phyloP scores from a whole-genome alignment of 2,797 vertebrate species.

The Ficedula albicollis region DNA sequence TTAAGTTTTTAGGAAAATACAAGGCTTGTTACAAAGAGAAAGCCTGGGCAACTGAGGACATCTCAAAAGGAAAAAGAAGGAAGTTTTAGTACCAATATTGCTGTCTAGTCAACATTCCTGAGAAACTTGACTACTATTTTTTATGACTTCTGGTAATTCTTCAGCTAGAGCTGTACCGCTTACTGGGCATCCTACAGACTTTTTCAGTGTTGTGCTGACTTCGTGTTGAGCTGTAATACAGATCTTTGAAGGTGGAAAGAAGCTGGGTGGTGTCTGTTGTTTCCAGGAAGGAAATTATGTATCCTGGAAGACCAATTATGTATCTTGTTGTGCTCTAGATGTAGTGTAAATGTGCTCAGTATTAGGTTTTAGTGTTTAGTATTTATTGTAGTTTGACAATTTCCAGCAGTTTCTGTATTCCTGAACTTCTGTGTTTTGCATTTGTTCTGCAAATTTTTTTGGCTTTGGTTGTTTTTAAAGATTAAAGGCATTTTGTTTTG shows the following conservation, averaged over 20 bases:
- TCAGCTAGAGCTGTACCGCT: neutral
- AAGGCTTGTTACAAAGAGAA: neutral
- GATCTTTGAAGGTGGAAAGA: neutral
- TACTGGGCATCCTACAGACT: neutral
- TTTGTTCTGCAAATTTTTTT: neutral
- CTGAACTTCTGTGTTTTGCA: neutral
- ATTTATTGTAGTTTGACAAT: neutral
- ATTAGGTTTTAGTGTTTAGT: neutral
- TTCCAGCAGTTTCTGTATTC: neutral
- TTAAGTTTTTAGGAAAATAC: slow-evolving; percentile 9
- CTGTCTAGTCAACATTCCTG: neutral
- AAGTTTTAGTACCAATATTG: neutral
- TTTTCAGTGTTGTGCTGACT: neutral
- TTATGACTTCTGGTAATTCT: neutral
- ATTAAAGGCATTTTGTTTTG: neutral
- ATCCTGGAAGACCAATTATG: neutral
- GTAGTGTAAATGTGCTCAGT: neutral
- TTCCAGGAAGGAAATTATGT: neutral
- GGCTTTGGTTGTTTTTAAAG: neutral
- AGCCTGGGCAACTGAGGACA: neutral
- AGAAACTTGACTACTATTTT: neutral
- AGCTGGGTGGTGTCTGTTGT: neutral
- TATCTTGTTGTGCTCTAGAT: neutral
- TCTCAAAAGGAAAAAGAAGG: neutral
- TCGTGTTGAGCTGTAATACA: neutral